phyloP scores from a whole-genome alignment of 2,888 invertebrate genomes.

The Dolichomitus sp. region DNA sequence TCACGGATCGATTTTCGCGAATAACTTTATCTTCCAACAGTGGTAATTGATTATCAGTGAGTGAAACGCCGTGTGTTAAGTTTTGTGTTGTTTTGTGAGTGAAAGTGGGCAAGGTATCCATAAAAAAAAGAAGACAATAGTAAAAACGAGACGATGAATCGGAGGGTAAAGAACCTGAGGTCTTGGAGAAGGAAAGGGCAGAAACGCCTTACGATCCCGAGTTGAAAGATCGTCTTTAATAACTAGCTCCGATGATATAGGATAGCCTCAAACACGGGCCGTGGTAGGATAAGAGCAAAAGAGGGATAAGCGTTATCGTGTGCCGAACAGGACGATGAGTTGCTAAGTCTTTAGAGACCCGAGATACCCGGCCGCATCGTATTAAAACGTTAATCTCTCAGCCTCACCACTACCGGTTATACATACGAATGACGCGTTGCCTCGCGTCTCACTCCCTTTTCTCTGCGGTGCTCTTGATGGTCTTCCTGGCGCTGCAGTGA shows the following conservation, averaged over 20 bases:
- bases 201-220: conserved; percentile 32
- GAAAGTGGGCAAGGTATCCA: conserved; percentile 3
- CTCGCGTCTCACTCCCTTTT: conserved; percentile 55
- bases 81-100: conserved; percentile 1
- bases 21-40: neutral
- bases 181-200: conserved; percentile 10
- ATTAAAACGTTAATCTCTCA: conserved; percentile 83
- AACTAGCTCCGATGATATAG: conserved; percentile 54
- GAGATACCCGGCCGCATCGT: conserved; percentile 73
- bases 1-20: too few species aligned
- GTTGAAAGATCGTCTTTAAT: conserved; percentile 49
- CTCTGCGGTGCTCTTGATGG: conserved; percentile 15
- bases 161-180: conserved; percentile 8
- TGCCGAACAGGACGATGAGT: conserved; percentile 45
- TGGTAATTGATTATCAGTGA: neutral
- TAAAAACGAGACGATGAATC: conserved; percentile 53
- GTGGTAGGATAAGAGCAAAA: conserved; percentile 1
- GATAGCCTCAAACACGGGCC: conserved; percentile 26
- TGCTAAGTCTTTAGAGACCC: conserved; percentile 51
- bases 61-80: conserved; percentile 36
- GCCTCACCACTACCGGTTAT: conserved; percentile 79
- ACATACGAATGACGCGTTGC: conserved; percentile 63
- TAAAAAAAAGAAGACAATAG: conserved; percentile 36
- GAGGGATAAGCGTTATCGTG: conserved; percentile 47
- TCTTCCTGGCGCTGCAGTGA: conserved; percentile 21